These are phyloP conservation scores for Caenorhabditis inopinata DNA, from an alignment of 1,140 invertebrate species.

Conservation along the genomic window DNA sequence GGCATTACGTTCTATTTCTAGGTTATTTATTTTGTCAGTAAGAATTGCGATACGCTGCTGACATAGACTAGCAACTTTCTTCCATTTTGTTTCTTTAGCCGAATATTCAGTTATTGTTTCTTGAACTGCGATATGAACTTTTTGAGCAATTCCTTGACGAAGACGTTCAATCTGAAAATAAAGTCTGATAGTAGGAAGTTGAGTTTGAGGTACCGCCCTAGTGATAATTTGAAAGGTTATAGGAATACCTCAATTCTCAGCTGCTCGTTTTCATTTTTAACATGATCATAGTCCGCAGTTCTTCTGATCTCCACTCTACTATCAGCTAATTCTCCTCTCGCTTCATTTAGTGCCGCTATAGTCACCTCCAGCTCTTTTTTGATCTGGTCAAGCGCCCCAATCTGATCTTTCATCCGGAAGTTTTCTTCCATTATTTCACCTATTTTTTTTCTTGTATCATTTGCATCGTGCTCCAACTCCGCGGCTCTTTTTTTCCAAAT, in stretches of 20 bases:
- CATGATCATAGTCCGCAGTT: background rate
- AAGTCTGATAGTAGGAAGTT: background rate
- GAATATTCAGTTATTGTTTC: conserved; percentile 1
- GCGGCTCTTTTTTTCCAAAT: background rate
- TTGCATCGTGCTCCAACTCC: background rate
- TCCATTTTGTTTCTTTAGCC: conserved; percentile 9
- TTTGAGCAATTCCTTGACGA: background rate
- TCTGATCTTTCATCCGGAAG: background rate
- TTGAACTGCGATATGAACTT: background rate
- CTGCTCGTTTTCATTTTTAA: conserved; percentile 7
- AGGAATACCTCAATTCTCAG: background rate
- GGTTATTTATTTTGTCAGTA: background rate
- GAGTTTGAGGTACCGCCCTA: too few species aligned
- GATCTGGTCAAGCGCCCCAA: background rate
- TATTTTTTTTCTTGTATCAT: background rate
- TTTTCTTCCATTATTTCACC: conserved; percentile 31
- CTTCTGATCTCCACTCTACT: background rate
- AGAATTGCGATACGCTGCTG: background rate
- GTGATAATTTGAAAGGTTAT: background rate
- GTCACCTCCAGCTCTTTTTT: background rate
- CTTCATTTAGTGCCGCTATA: background rate
- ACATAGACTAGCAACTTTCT: background rate
- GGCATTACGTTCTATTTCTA: background rate
- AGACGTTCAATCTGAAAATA: background rate
- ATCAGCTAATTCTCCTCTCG: background rate